Evolutionary conservation across 2,888 invertebrate species (phyloP).

Genomic region (Aleiodes testaceus): DNA sequence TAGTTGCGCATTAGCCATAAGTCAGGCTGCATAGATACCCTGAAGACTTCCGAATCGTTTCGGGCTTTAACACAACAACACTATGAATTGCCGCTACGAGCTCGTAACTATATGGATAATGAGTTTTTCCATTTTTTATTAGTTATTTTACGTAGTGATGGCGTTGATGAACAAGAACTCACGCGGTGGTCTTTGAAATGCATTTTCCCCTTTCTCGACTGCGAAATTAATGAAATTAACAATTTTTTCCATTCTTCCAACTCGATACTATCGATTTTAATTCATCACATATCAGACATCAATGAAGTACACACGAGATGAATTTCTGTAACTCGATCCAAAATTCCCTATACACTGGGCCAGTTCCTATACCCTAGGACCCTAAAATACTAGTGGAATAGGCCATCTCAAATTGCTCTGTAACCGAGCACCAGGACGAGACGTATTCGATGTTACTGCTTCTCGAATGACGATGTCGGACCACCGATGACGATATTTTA

Average conservation of each 20-base stretch:
- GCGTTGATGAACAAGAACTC: slow-evolving; percentile 16
- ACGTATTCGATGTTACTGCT: slow-evolving; percentile 58
- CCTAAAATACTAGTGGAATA: slow-evolving; percentile 40
- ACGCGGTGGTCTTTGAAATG: too few species aligned
- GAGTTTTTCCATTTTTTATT: slow-evolving; percentile 27
- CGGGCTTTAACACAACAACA: slow-evolving; percentile 20
- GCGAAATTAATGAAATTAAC: too few species aligned
- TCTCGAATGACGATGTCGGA: slow-evolving; percentile 70
- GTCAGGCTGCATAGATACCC: slow-evolving; percentile 29
- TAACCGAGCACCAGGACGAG: slow-evolving; percentile 67
- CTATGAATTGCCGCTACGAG: slow-evolving; percentile 14
- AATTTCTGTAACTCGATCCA: slow-evolving; percentile 18
- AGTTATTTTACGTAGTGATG: not conserved
- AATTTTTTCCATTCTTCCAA: not conserved
- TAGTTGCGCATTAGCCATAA: slow-evolving; percentile 13
- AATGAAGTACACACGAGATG: slow-evolving; percentile 21
- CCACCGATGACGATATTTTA: slow-evolving; percentile 67
- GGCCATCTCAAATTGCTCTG: slow-evolving; percentile 71
- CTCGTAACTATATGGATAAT: slow-evolving; percentile 28
- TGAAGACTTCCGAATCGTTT: slow-evolving; percentile 22
- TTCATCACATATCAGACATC: slow-evolving; percentile 1
- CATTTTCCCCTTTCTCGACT: not conserved
- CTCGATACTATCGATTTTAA: not conserved
- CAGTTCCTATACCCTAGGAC: slow-evolving; percentile 4
- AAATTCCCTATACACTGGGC: slow-evolving; percentile 4